These are phyloP conservation scores for Matsumurasca onukii DNA, from an alignment of 1,140 invertebrate species.

Conservation along the genomic window DNA sequence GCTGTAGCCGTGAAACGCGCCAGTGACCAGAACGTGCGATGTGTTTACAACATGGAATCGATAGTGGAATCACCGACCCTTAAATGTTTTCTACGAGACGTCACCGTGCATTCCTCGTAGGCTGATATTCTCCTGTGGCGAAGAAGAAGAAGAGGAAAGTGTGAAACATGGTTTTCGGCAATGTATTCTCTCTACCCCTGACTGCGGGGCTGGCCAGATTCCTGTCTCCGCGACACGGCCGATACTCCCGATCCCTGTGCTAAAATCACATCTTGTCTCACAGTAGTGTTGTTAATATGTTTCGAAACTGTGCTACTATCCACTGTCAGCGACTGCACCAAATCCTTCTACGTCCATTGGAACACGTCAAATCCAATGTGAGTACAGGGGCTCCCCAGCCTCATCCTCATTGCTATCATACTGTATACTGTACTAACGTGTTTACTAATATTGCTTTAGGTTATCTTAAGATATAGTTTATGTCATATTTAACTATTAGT, in stretches of 20 bases:
- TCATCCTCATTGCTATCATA: too few species aligned
- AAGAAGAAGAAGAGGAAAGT: not conserved
- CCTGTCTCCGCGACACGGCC: slow-evolving; percentile 34
- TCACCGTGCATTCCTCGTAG: too few species aligned
- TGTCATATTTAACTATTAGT: too few species aligned
- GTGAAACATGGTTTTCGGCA: slow-evolving; percentile 30
- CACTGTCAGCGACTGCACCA: slow-evolving; percentile 73
- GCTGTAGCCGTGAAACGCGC: slow-evolving; percentile 2
- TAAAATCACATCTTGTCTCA: slow-evolving; percentile 59
- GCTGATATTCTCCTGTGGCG: too few species aligned
- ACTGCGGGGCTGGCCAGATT: slow-evolving; percentile 30
- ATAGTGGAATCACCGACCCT: slow-evolving; percentile 29
- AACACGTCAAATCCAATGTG: slow-evolving; percentile 81
- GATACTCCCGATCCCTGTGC: slow-evolving; percentile 42
- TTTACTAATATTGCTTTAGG: too few species aligned
- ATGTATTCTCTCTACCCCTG: slow-evolving; percentile 29
- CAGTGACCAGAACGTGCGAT: not conserved
- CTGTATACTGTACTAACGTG: too few species aligned
- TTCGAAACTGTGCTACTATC: slow-evolving; percentile 75
- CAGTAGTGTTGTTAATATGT: slow-evolving; percentile 70
- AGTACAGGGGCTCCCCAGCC: too few species aligned
- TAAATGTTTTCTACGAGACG: slow-evolving; percentile 25
- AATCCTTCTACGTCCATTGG: slow-evolving; percentile 83
- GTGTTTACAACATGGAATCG: slow-evolving; percentile 33
- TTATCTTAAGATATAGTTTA: too few species aligned